Evolutionary conservation across 1,140 invertebrate genomes (phyloP).

Genomic region (Leptonema lineaticorne): DNA sequence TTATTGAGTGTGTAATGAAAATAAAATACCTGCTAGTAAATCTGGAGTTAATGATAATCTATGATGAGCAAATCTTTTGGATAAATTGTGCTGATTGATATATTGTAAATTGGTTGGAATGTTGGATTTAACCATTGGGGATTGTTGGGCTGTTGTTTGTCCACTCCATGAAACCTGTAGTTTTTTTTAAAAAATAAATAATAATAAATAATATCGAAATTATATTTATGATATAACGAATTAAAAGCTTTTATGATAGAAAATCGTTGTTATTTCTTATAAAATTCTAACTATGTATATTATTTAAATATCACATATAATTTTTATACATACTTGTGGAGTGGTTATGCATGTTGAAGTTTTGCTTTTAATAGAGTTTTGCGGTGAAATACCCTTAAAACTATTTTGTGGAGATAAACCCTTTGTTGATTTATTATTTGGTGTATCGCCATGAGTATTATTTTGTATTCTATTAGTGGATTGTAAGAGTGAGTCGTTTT

Average conservation of each 20-base stretch:
- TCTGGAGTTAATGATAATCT: constrained; percentile 54
- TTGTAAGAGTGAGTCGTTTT: constrained; percentile 58
- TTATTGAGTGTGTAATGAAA: not conserved
- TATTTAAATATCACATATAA: not conserved
- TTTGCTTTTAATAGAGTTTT: constrained; percentile 42
- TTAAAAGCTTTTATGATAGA: too few species aligned
- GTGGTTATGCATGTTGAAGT: constrained; percentile 46
- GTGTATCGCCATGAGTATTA: constrained; percentile 65
- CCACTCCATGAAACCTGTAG: constrained; percentile 52
- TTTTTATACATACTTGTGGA: constrained; percentile 36
- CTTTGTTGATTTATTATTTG: constrained; percentile 47
- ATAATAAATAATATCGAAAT: not conserved
- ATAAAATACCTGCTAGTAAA: constrained; percentile 52
- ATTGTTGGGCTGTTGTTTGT: constrained; percentile 15
- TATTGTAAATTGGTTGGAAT: constrained; percentile 34
- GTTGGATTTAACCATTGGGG: constrained; percentile 33
- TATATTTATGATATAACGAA: too few species aligned
- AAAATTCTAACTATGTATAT: too few species aligned
- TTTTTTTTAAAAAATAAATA: not conserved
- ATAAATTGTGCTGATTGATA: constrained; percentile 33
- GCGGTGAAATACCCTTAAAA: constrained; percentile 39
- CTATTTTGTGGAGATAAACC: constrained; percentile 46
- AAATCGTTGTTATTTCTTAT: too few species aligned
- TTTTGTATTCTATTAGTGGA: constrained; percentile 64
- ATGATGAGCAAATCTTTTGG: constrained; percentile 49